Evolutionary conservation across 1,140 invertebrate genomes (phyloP), one percentile per base, ranked within the genome.

Genomic region (Drosophila orena): DNA sequence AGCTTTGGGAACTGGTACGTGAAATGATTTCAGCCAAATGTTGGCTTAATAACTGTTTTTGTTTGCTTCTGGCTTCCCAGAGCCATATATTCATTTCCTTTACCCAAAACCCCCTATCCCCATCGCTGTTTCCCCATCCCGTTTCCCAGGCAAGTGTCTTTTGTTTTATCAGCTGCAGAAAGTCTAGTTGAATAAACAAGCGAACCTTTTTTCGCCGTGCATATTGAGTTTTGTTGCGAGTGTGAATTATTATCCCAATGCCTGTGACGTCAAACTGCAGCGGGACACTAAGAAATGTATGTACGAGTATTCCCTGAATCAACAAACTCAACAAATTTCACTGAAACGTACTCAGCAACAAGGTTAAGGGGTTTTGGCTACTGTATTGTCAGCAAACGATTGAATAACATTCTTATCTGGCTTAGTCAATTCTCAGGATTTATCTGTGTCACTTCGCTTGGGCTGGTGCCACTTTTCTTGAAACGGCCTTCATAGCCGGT

Each of bases 101-200:
- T 17, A 30, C 22, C 15, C 44, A 44, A 49, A 0, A 24, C 14
- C 22, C 34, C 15, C 2, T 15, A n/a, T 30, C 4, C 20, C 3
- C n/a, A 10, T 30, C 7, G 2, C 30, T 34, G 10, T 17, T 14
- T 42, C 2, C 34, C 10, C 34, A 35, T 38, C 38, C 49, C 47
- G 15, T 38, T 53, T 53, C 17, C 47, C 38, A 35, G 44, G 35
- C 62, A 65, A 56, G 56, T 54, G 53, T 66, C 44, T 44, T 57
- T 76, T 77, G 55, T 77, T 77, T 77, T 77, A 76, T 76, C 72
- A 76, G 72, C 72, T 76, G 73, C 73, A 40, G 57, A 75, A 73
- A 75, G 70, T 75, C 57, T 75, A 57, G 72, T 54, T 56, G 49
- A 20, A 38, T 42, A 75, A 75, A 72, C 65, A 61, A 52, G 34